A percentile compares a stretch with the other conserved stretches of the same genome.
These are phyloP conservation scores for Rhipidura dahli DNA, from an alignment of 2,113 vertebrate genomes.

Conservation along the genomic window DNA sequence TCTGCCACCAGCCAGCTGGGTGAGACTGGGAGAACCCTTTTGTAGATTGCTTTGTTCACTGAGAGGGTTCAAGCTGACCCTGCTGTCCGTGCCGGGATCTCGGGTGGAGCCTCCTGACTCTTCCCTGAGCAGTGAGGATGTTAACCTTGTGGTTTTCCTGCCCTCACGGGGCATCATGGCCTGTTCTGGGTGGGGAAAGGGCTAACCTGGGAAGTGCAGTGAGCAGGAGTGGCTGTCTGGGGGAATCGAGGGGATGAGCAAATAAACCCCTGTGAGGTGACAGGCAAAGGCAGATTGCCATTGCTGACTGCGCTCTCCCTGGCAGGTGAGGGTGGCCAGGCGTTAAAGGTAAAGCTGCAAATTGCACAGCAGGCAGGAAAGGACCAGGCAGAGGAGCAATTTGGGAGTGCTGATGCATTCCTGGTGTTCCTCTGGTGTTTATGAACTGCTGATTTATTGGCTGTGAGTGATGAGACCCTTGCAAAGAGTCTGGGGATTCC, in stretches of 20 bases:
- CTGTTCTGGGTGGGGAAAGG: not conserved
- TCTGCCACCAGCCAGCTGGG: not conserved
- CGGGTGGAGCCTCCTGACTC: not conserved
- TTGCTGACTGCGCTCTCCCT: rapidly evolving
- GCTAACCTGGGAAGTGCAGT: not conserved
- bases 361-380: not conserved
- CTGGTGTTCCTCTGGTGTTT: not conserved
- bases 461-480: not conserved
- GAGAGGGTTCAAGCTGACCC: not conserved
- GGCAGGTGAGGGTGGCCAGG: not conserved
- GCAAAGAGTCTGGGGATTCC: not conserved
- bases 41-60: not conserved
- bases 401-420: not conserved
- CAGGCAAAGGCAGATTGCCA: not conserved
- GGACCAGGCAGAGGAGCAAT: not conserved
- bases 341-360: not conserved
- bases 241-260: not conserved
- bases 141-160: rapidly evolving
- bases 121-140: not conserved
- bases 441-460: not conserved
- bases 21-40: not conserved
- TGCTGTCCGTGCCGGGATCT: not conserved
- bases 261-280: not conserved
- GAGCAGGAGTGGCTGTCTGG: not conserved
- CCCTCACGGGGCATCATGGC: not conserved